Percentiles rank a stretch among this genome's conserved stretches.
Evolutionary conservation across 2,797 vertebrate genomes (phyloP).

Genomic region (Schizothorax lantsangensis): DNA sequence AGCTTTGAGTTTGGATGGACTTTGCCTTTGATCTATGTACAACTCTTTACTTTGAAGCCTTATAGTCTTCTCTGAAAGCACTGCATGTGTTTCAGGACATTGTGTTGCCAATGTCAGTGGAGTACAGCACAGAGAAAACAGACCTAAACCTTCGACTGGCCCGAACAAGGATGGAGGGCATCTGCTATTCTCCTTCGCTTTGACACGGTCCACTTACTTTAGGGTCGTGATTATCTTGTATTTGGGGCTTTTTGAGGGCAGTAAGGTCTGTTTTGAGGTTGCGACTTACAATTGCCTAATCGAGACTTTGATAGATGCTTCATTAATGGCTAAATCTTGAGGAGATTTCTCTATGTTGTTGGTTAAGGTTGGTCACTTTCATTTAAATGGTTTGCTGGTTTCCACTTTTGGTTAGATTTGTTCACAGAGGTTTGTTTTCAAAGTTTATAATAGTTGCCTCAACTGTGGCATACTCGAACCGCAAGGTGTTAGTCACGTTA

Average conservation of each 20-base stretch:
- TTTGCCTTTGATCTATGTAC: conserved; percentile 68
- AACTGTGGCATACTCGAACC: conserved; percentile 1
- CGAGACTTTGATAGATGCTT: conserved; percentile 37
- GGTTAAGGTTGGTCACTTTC: conserved; percentile 49
- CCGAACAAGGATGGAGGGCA: conserved; percentile 26
- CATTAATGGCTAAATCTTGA: conserved; percentile 24
- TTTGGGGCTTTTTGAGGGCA: conserved; percentile 31
- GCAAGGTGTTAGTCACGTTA: conserved; percentile 29
- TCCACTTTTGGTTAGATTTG: conserved; percentile 14
- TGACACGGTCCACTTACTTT: neutral
- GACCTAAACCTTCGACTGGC: conserved; percentile 29
- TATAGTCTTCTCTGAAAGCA: conserved; percentile 74
- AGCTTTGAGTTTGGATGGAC: conserved; percentile 63
- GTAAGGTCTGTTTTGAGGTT: conserved; percentile 42
- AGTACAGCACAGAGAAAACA: conserved; percentile 42
- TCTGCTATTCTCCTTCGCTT: conserved; percentile 21
- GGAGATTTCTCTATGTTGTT: conserved; percentile 39
- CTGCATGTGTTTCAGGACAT: conserved; percentile 60
- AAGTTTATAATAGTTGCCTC: conserved; percentile 12
- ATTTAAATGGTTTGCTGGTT: conserved; percentile 29
- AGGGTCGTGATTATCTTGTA: conserved; percentile 24
- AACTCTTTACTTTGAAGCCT: conserved; percentile 75
- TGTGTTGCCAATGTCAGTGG: conserved; percentile 55
- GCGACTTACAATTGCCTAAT: conserved; percentile 30
- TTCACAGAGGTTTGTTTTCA: conserved; percentile 6